Conservation (phyloP, 2,888 invertebrate species). For the Callimorpha dominula region DNA sequence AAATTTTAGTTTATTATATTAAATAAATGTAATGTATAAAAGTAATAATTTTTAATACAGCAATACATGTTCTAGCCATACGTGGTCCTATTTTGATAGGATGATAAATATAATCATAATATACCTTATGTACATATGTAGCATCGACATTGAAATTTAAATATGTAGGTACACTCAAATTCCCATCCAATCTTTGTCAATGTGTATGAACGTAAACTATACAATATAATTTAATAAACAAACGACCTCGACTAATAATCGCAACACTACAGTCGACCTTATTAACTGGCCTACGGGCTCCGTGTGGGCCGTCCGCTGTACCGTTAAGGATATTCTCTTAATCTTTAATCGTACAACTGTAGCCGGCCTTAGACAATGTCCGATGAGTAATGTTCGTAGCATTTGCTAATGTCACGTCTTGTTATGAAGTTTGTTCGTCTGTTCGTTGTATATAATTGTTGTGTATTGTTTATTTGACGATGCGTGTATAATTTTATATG, state of each 20-base stretch:
- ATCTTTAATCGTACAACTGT: slow-evolving; percentile 80
- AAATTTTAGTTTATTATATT: no score
- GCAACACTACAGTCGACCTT: slow-evolving; percentile 31
- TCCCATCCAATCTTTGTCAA: background rate
- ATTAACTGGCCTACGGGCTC: slow-evolving; percentile 45
- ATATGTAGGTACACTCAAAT: background rate
- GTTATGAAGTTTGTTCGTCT: slow-evolving; percentile 54
- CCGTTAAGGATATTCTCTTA: slow-evolving; percentile 80
- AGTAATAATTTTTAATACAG: no score
- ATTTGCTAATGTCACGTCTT: slow-evolving; percentile 76
- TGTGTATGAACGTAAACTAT: slow-evolving; percentile 1
- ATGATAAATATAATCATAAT: no score
- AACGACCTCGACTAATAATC: slow-evolving; percentile 18
- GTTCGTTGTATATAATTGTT: slow-evolving; percentile 27
- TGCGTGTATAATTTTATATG: slow-evolving; percentile 25
- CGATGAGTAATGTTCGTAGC: slow-evolving; percentile 74
- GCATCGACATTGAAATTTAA: background rate
- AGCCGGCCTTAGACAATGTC: slow-evolving; percentile 72
- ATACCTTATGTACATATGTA: no score
- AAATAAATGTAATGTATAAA: no score
- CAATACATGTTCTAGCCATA: no score
- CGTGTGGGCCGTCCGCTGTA: slow-evolving; percentile 71
- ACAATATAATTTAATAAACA: slow-evolving; percentile 2
- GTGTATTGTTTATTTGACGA: slow-evolving; percentile 26
- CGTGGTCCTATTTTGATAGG: no score